Evolutionary conservation across 2,113 vertebrate genomes (phyloP), one percentile per base, ranked within the genome.

Genomic region (Clarias gariepinus): DNA sequence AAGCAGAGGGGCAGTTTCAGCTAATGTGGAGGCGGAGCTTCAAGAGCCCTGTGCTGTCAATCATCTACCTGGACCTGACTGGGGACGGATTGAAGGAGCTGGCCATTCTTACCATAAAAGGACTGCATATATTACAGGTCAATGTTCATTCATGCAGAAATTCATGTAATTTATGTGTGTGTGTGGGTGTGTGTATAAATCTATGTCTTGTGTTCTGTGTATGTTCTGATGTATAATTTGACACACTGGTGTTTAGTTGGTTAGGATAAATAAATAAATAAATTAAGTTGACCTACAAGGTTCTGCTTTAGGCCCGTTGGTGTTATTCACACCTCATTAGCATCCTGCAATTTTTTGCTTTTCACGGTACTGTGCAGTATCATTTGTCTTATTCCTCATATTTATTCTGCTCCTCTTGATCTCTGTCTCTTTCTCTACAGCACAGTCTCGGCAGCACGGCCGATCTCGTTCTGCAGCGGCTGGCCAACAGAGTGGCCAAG

Each of bases 101-200:
- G 30, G 96, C 96, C 0, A 93, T 98, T 69, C 95, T 97, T 55
- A 97, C 97, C 0, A 92, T 98, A 33, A 98, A 97, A 89, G 97
- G 97, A 10, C 92, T 97, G 81, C 96, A 98, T 74, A 95, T 97
- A 85, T 89, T 98, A 87, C 97, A 98, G 96, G 97, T 98, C 18
- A 66, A 47, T 41, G 1, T 19, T 25, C 4, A 5, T 68, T 21
- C 18, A 58, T 74, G 74, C 3, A 53, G 55, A 68, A 21, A 28
- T 66, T 28, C 5, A 47, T 47, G 47, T 47, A 47, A 36, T 36
- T 36, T 36, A 3, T 36, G 33, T 36, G 33, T 36, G 33, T 36
- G 33, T 36, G 33, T 36, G 33, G 1, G 33, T 36, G 33, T 36
- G 33, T 36, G 33, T n/a, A n/a, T n/a, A n/a, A n/a, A n/a, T n/a